Base-by-base conservation (phyloP, 2,113 vertebrate species). In the Hippocampus guttulatus region DNA sequence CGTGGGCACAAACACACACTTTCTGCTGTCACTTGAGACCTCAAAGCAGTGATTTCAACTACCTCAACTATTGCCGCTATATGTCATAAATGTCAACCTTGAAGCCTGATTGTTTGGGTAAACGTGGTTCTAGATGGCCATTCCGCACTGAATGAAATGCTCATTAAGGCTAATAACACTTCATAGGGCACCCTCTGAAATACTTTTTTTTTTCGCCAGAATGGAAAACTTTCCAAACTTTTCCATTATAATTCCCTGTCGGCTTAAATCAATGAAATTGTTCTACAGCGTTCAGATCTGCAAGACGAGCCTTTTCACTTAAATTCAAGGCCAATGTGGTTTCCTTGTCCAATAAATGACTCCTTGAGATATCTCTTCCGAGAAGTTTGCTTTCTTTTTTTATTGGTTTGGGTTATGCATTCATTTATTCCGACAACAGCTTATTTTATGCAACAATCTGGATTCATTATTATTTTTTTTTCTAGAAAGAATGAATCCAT, bases 1-100 rank as follows among this genome's bases (percentile, higher is more conserved):
- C 58, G 64, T 23, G 10, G 52, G 61, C 68, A 71, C 62, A 68
- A 47, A 71, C 66, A 15, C 43, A 71, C 55, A 70, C 30, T 15
- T 68, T 67, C 16, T 67, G 65, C 40, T 18, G 27, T 61, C 61
- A 55, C 67, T 70, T 71, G 27, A 58, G 51, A 20, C 69, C 60
- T 76, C 52, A 23, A 23, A 55, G 21, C 8, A 21, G 52, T 55
- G 52, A 55, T 2, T 55, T n/a, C n/a, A 11, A 55, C 8, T 23
- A 11, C 52, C 52, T 55, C 52, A 55, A 55, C 52, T 9, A 3
- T n/a, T 23, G 21, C 21, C 1, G 52, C n/a, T n/a, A 10, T 11
- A 55, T 23, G 52, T 55, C 52, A n/a, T 23, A n/a, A 18, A 23
- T 21, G 51, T 21, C 51, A 21, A 52, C 51, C 51, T 38, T n/a